phyloP scores from a whole-genome alignment of 2,113 vertebrate species.

The Gasterosteus aculeatus region DNA sequence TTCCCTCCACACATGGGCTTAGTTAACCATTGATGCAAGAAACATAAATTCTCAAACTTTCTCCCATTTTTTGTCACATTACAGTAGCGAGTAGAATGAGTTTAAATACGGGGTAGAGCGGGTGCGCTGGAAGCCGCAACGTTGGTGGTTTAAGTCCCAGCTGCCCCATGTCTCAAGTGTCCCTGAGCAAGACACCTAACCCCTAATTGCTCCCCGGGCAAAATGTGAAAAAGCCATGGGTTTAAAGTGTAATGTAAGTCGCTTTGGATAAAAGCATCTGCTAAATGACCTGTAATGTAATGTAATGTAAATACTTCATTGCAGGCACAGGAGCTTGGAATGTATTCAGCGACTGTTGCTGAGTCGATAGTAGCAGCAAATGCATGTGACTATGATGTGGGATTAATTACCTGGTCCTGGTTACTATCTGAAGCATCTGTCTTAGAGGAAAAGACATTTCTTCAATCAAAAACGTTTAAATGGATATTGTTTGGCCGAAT shows the following conservation, averaged over 20 bases:
- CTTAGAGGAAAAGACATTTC: background rate
- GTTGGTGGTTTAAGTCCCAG: no score
- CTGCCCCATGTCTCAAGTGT: no score
- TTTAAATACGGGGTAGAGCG: background rate
- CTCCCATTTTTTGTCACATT: constrained; percentile 5
- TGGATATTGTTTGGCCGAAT: background rate
- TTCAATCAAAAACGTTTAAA: background rate
- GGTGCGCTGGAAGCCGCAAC: no score
- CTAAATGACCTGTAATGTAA: no score
- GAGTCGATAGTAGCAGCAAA: background rate
- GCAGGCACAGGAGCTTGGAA: background rate
- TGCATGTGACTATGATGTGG: background rate
- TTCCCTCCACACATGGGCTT: constrained; percentile 13
- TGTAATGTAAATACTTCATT: background rate
- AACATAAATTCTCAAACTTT: constrained; percentile 20
- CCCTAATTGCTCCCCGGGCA: no score
- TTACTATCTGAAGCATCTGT: background rate
- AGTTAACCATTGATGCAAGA: constrained; percentile 21
- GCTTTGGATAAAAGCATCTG: no score
- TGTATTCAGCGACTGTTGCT: background rate
- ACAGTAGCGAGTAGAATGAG: background rate
- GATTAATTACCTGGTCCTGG: background rate
- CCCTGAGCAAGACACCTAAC: no score
- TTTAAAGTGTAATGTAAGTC: no score
- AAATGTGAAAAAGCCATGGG: no score